Percentiles rank a stretch among this genome's conserved stretches.
Evolutionary conservation across 1,140 invertebrate species (phyloP).

Genomic region (Dendroctonus ponderosae): DNA sequence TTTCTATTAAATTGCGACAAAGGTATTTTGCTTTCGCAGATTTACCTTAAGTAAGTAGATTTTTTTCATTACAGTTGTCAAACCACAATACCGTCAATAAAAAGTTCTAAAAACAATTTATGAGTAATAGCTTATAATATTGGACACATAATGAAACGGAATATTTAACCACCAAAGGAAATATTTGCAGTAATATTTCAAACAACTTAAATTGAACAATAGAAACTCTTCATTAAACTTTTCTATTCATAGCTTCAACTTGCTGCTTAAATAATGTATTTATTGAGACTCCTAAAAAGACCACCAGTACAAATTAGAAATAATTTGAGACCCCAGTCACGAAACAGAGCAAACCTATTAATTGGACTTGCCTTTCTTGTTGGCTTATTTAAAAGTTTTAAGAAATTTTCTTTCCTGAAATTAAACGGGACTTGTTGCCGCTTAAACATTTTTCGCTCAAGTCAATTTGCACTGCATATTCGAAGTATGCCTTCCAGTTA

Average conservation of each 20-base stretch:
- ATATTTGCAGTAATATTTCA: too few species aligned
- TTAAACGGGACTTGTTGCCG: slow-evolving; percentile 23
- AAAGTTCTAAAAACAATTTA: too few species aligned
- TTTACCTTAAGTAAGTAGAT: too few species aligned
- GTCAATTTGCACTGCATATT: neutral
- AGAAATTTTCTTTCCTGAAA: slow-evolving; percentile 19
- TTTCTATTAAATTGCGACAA: too few species aligned
- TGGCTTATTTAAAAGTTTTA: slow-evolving; percentile 19
- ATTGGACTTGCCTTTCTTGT: slow-evolving; percentile 21
- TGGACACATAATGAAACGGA: too few species aligned
- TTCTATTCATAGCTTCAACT: neutral
- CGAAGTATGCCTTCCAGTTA: neutral
- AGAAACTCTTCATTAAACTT: too few species aligned
- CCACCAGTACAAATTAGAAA: slow-evolving; percentile 15
- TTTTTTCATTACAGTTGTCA: too few species aligned
- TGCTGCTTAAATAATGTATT: neutral
- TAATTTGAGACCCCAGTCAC: slow-evolving; percentile 23
- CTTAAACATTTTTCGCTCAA: neutral
- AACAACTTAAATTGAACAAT: too few species aligned
- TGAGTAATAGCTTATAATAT: too few species aligned
- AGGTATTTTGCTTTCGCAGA: too few species aligned
- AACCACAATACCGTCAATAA: too few species aligned
- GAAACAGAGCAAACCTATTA: slow-evolving; percentile 28
- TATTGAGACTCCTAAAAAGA: neutral
- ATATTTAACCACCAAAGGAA: too few species aligned